Base-by-base conservation (phyloP, 2,888 invertebrate species). In the Lamproptera curius region DNA sequence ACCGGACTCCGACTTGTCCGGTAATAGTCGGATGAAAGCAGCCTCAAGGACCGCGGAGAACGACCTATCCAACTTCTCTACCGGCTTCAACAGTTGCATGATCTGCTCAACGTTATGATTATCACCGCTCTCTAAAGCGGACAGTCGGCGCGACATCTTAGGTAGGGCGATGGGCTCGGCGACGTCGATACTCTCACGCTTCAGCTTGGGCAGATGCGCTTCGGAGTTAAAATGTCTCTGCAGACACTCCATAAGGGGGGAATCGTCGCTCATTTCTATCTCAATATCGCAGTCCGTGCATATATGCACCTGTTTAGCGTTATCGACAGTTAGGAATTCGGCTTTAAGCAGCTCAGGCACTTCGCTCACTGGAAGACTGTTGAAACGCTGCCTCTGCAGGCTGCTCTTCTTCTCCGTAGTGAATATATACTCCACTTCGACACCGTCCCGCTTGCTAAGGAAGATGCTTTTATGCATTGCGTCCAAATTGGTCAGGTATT, bases 341-440 rank as follows among this genome's bases (percentile, higher is more conserved):
- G 76, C 70, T 63, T 86, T 87, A 0, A 87, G 59, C 28, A 87
- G 50, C 38, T 87, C 86, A 11, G 86, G 85, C 42, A 86, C 85
- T 54, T 86, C 86, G 53, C 80, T 82, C 0, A 87, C 78, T 2
- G 85, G 86, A 11, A 87, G 63, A 54, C 87, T 87, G 55, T 87
- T 87, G 48, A 87, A 87, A 2, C 87, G 65, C 54, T 87, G 87
- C 15, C 87, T 53, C 16, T 87, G 87, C 6, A 86, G 51, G 44
- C 72, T 78, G 53, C 82, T 84, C 38, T 85, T 86, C 57, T 86
- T 87, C 52, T 85, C 87, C 1, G 87, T 86, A 0, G 86, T 83
- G 53, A 85, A 84, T 23, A 87, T 85, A 52, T 85, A 87, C 53
- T 87, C 87, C 0, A 87, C 87, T 49, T 85, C 82, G 0, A 84